Percentiles rank a stretch among this genome's conserved stretches.
These are phyloP conservation scores for Motacilla tschutschensis DNA, from an alignment of 2,113 vertebrate species.

Conservation along the genomic window DNA sequence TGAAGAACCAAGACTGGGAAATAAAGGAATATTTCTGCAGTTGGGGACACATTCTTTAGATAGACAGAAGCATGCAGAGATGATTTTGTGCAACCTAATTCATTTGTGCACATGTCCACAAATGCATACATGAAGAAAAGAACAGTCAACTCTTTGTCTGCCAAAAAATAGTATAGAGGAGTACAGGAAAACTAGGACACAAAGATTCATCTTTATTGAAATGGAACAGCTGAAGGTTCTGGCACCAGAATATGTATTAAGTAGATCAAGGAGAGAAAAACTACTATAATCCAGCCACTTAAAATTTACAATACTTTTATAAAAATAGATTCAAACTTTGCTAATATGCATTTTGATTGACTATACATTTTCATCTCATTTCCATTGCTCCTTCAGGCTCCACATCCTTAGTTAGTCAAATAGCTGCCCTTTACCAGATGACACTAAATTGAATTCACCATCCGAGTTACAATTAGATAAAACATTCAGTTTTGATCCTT, in stretches of 20 bases:
- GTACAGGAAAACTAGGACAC: not conserved
- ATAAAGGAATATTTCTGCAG: not conserved
- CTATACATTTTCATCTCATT: not conserved
- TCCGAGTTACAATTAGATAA: constrained; percentile 38
- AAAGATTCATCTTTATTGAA: not conserved
- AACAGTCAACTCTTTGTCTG: not conserved
- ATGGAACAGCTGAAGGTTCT: not conserved
- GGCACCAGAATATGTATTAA: not conserved
- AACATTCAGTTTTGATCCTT: constrained; percentile 15
- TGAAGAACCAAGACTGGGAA: not conserved
- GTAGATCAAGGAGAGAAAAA: not conserved
- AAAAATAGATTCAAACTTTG: constrained; percentile 19
- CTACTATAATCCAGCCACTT: not conserved
- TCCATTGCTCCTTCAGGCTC: constrained; percentile 8
- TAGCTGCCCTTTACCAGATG: constrained; percentile 4
- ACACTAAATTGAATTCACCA: constrained; percentile 22
- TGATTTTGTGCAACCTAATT: not conserved
- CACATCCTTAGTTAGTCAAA: not conserved
- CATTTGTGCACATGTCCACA: not conserved
- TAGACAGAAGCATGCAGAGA: not conserved
- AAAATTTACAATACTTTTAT: not conserved
- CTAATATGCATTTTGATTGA: constrained; percentile 46
- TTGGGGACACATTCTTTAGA: not conserved
- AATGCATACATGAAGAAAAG: not conserved
- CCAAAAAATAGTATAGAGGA: not conserved